Evolutionary conservation across 92 coral and sea anemone species (phyloP).

Genomic region (Porites divaricata): DNA sequence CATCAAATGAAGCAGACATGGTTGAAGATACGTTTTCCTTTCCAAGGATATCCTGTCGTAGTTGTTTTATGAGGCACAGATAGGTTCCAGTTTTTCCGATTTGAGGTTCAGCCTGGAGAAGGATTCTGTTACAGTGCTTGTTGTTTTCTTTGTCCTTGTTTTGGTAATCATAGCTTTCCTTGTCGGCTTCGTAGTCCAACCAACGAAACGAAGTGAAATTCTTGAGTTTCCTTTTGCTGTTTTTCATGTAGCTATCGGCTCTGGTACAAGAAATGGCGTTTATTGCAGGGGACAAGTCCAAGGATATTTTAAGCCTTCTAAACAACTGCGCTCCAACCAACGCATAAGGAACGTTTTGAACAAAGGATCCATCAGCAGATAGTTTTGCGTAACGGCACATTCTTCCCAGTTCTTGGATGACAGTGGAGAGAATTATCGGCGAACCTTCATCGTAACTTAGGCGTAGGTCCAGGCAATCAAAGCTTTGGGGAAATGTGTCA

Average conservation of each 20-base stretch:
- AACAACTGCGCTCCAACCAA: conserved; percentile 37
- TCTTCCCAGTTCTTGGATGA: conserved; percentile 50
- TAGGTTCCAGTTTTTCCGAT: conserved; percentile 59
- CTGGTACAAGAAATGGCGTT: conserved; percentile 18
- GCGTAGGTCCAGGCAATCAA: conserved; percentile 47
- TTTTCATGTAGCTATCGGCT: conserved; percentile 40
- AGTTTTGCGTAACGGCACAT: conserved; percentile 47
- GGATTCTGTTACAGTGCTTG: conserved; percentile 41
- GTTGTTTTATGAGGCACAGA: conserved; percentile 42
- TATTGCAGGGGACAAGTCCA: conserved; percentile 27
- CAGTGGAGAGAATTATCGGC: conserved; percentile 18
- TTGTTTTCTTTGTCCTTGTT: conserved; percentile 10
- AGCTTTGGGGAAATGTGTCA: conserved; percentile 59
- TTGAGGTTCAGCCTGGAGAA: conserved; percentile 60
- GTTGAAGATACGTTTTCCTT: background rate
- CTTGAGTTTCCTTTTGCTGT: background rate
- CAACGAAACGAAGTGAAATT: conserved; percentile 28
- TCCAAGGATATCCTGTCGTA: conserved; percentile 33
- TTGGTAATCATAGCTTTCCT: conserved; percentile 31
- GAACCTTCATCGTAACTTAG: conserved; percentile 39
- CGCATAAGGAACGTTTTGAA: conserved; percentile 38
- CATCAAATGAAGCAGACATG: background rate
- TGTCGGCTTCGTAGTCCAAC: conserved; percentile 21
- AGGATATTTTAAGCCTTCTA: conserved; percentile 18
- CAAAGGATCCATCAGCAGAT: background rate